Conservation (phyloP, 2,797 vertebrate species). For the Neostethus bicornis region DNA sequence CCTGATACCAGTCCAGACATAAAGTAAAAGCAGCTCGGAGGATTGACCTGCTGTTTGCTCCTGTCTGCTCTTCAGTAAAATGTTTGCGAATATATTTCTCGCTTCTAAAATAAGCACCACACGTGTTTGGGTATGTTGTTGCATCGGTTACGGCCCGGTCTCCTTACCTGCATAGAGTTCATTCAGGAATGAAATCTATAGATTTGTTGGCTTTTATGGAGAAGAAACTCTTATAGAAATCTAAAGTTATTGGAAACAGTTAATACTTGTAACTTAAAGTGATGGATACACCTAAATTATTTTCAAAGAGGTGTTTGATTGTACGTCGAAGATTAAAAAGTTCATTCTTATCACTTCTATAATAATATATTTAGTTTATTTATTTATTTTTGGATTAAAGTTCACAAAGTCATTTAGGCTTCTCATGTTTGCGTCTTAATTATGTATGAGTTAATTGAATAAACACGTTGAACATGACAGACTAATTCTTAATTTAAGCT, state of each 20-base stretch:
- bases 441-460: too few species aligned
- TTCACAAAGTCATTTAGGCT: neutral
- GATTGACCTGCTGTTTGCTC: neutral
- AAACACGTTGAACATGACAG: neutral
- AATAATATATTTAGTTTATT: neutral
- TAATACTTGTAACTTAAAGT: neutral
- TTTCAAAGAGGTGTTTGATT: too few species aligned
- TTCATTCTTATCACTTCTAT: neutral
- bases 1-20: neutral
- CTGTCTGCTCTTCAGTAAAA: neutral
- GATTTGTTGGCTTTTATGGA: neutral
- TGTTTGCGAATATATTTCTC: neutral
- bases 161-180: neutral
- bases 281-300: too few species aligned
- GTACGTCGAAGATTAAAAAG: too few species aligned
- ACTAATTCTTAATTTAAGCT: neutral
- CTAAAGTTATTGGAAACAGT: neutral
- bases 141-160: neutral
- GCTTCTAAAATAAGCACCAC: neutral
- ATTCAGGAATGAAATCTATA: neutral
- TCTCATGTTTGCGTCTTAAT: neutral
- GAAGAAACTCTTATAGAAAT: neutral
- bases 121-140: neutral
- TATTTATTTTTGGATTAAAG: neutral
- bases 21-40: neutral